Evolutionary conservation across 2,888 invertebrate species (phyloP), one percentile per base, ranked within the genome.

Genomic region (Hyalella azteca): DNA sequence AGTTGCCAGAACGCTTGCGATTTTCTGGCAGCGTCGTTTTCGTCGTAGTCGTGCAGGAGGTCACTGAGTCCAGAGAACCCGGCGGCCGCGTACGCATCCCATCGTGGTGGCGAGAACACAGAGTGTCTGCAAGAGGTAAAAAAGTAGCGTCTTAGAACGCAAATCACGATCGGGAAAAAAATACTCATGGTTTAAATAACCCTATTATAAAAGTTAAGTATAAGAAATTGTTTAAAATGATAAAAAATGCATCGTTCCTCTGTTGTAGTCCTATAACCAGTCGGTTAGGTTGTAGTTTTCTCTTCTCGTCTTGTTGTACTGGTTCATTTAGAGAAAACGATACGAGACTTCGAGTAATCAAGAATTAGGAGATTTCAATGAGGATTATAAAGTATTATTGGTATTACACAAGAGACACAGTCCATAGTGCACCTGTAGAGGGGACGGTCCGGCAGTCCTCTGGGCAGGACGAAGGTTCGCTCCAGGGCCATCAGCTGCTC

Each of bases 401-500:
- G n/a, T n/a, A n/a, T n/a, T n/a, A n/a, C n/a, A 45, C 45, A 15
- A 45, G 45, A 15, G 15, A 15, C 9, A 45, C 15, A 45, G 7
- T 15, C 45, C 7, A 49, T 75, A 13, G 48, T 82, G 59, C 78
- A 79, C 82, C 82, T 81, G 15, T 50, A 41, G 2, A 45, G 22
- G 7, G 81, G 80, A 45, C 84, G 41, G 40, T 81, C 84, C 19
- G 84, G 84, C 1, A 84, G 73, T 22, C 84, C 82, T 1, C 32
- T 50, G 5, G 84, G 82, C 41, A 84, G 29, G 7, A 82, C 36
- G 77, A 85, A 85, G n/a, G 79, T 75, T 48, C 79, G 79, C 48
- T 85, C 83, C 13, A 85, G 29, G 19, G 82, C 78, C 85, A 85
- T 85, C 45, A 85, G 49, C 59, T 82, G 83, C 54, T 85, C 85